phyloP scores from a whole-genome alignment of 2,113 vertebrate species.

The Alosa alosa region DNA sequence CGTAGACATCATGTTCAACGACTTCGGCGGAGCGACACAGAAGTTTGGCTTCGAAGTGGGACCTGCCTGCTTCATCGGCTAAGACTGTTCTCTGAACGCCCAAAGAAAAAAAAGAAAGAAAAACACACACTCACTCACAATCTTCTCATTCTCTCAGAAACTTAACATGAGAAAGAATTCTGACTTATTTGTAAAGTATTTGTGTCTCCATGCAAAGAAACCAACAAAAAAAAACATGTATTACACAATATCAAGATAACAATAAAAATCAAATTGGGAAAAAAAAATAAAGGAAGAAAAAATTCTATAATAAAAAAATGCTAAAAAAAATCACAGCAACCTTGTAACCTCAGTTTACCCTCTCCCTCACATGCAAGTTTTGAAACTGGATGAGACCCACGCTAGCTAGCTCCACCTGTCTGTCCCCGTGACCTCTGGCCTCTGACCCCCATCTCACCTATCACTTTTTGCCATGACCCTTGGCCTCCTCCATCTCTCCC shows the following conservation, averaged over 20 bases:
- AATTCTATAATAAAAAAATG: conserved; percentile 55
- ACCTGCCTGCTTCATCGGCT: conserved; percentile 97
- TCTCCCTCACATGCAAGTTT: conserved; percentile 86
- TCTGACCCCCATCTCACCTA: neutral
- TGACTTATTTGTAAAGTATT: conserved; percentile 72
- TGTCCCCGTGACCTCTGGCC: neutral
- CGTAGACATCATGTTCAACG: conserved; percentile 98
- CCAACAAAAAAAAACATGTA: conserved; percentile 58
- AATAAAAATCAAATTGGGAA: conserved; percentile 58
- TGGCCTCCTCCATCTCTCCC: conserved; percentile 6
- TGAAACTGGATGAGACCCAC: conserved; percentile 80
- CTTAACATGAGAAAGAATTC: conserved; percentile 64
- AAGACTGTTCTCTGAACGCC: conserved; percentile 73
- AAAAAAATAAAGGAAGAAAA: conserved; percentile 63
- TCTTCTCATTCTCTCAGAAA: conserved; percentile 66
- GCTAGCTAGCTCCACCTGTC: conserved; percentile 35
- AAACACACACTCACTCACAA: conserved; percentile 42
- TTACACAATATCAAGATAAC: conserved; percentile 59
- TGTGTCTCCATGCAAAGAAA: conserved; percentile 74
- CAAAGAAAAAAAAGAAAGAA: conserved; percentile 48
- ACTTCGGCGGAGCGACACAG: conserved; percentile 91
- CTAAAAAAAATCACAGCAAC: conserved; percentile 72
- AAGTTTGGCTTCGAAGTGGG: conserved; percentile 99
- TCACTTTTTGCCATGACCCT: neutral
- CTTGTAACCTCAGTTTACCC: conserved; percentile 92